These are phyloP conservation scores for Drosophila anceps DNA, from an alignment of 2,888 invertebrate genomes.

Conservation along the genomic window DNA sequence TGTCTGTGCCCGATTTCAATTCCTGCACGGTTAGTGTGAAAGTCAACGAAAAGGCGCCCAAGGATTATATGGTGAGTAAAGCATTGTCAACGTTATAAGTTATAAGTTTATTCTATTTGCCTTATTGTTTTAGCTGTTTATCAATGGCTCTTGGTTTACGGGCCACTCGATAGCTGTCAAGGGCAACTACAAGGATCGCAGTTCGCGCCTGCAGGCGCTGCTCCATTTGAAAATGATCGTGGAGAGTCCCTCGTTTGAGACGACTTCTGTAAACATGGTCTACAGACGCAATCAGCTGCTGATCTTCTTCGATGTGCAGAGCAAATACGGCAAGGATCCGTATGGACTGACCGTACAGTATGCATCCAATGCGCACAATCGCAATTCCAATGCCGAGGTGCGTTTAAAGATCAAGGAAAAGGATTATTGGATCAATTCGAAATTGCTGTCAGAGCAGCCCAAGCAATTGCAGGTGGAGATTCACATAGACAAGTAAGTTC, in stretches of 20 bases:
- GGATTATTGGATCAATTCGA: conserved; percentile 89
- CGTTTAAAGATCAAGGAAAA: conserved; percentile 88
- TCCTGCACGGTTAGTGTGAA: conserved; percentile 89
- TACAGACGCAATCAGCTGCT: conserved; percentile 90
- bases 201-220: conserved; percentile 88
- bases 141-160: conserved; percentile 92
- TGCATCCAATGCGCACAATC: conserved; percentile 87
- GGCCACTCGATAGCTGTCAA: conserved; percentile 88
- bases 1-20: conserved; percentile 90
- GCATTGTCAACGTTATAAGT: neutral
- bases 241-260: conserved; percentile 90
- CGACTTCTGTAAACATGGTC: conserved; percentile 88
- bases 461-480: conserved; percentile 89
- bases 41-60: conserved; percentile 89
- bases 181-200: conserved; percentile 91
- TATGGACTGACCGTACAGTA: conserved; percentile 90
- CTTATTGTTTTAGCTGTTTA: conserved; percentile 87
- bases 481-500: conserved; percentile 91
- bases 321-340: conserved; percentile 87
- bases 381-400: conserved; percentile 89
- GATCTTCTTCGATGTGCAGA: conserved; percentile 89
- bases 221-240: conserved; percentile 90
- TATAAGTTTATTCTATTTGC: neutral
- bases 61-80: conserved; percentile 89
- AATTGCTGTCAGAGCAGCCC: conserved; percentile 88